These are phyloP conservation scores for Celastrina argiolus DNA, from an alignment of 2,888 invertebrate species.

Conservation along the genomic window DNA sequence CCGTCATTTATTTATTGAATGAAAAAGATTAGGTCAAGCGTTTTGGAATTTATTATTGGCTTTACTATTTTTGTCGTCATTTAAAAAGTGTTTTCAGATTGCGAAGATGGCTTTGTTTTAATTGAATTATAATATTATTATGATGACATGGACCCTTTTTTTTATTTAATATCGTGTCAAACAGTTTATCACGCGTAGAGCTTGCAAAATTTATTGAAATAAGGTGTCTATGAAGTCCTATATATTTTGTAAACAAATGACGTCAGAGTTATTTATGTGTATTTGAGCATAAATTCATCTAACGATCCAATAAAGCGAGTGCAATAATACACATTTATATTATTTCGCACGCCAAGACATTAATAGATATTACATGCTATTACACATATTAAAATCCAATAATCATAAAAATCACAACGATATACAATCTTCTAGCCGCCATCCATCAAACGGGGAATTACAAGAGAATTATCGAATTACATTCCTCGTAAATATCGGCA, in stretches of 20 bases:
- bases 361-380: background rate
- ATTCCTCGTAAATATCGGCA: slow-evolving; percentile 29
- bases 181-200: too few species aligned
- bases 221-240: background rate
- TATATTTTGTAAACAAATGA: background rate
- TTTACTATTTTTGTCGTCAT: background rate
- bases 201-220: too few species aligned
- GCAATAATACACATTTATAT: background rate
- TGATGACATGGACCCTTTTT: too few species aligned
- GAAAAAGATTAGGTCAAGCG: background rate
- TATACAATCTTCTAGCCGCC: slow-evolving; percentile 1
- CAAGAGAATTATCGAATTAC: slow-evolving; percentile 33
- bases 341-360: background rate
- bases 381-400: background rate
- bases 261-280: background rate
- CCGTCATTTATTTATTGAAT: slow-evolving; percentile 21
- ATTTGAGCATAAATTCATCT: background rate
- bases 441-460: slow-evolving; percentile 16
- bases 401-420: slow-evolving; percentile 17
- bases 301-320: background rate
- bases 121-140: too few species aligned
- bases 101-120: background rate
- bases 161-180: too few species aligned
- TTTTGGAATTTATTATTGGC: background rate
- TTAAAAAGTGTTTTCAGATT: background rate